These are phyloP conservation scores for Cryptocephalus primarius DNA, from an alignment of 2,888 invertebrate genomes.

Conservation along the genomic window DNA sequence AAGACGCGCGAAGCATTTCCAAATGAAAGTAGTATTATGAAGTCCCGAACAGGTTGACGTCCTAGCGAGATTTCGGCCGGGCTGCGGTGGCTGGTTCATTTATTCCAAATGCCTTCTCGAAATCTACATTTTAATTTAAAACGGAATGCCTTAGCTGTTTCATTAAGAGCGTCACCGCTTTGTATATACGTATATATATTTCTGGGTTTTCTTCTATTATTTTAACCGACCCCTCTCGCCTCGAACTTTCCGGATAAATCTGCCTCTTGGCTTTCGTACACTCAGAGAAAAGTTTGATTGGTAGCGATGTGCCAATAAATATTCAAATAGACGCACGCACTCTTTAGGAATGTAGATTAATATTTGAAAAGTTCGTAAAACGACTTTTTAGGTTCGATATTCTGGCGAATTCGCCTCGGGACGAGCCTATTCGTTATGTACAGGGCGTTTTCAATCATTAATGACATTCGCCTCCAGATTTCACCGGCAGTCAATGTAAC, in stretches of 20 bases:
- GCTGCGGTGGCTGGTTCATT: conserved; percentile 18
- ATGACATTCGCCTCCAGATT: too few relatives aligned
- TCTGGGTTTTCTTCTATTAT: conserved; percentile 19
- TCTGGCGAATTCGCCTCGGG: too few relatives aligned
- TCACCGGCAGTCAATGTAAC: too few relatives aligned
- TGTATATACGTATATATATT: conserved; percentile 15
- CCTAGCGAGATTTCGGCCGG: not conserved
- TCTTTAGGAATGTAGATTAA: too few relatives aligned
- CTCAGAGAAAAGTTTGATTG: too few relatives aligned
- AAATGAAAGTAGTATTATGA: not conserved
- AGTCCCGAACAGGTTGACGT: not conserved
- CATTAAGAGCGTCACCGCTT: conserved; percentile 20
- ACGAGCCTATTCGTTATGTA: too few relatives aligned
- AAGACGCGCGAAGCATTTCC: not conserved
- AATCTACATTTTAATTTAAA: conserved; percentile 34
- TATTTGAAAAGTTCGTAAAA: too few relatives aligned
- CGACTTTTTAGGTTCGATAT: too few relatives aligned
- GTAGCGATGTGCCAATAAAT: conserved; percentile 1
- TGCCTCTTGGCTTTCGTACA: not conserved
- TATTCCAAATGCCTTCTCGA: conserved; percentile 24
- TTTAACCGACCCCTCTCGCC: conserved; percentile 12
- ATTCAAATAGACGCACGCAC: too few relatives aligned
- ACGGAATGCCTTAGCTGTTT: conserved; percentile 22
- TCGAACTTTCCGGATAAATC: conserved; percentile 15
- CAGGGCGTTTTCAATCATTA: too few relatives aligned